Evolutionary conservation across 2,113 vertebrate genomes (phyloP).

Genomic region (Perca flavescens): DNA sequence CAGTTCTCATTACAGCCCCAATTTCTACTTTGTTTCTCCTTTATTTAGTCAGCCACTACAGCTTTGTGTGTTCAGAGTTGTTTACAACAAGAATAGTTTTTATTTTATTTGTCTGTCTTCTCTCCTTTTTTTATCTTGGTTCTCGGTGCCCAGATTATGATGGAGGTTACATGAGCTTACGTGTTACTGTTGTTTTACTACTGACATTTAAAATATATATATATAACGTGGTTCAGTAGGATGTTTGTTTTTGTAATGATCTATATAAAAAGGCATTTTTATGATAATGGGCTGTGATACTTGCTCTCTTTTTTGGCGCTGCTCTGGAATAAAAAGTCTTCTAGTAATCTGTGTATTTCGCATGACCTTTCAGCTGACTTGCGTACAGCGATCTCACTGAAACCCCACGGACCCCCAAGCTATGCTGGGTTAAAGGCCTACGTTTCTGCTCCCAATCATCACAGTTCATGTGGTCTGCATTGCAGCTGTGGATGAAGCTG

Average conservation of each 20-base stretch:
- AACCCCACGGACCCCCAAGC: not conserved
- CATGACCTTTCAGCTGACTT: not conserved
- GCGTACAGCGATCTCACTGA: not conserved
- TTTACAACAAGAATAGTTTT: not conserved
- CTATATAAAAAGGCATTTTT: slow-evolving; percentile 9
- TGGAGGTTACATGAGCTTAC: not conserved
- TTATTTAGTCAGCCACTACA: slow-evolving; percentile 35
- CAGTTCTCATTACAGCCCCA: slow-evolving; percentile 42
- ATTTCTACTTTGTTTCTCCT: slow-evolving; percentile 38
- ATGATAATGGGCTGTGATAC: not conserved
- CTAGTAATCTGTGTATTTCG: not conserved
- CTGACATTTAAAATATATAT: not conserved
- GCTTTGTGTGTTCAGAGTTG: slow-evolving; percentile 17
- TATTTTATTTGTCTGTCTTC: not conserved
- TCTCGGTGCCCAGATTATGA: not conserved
- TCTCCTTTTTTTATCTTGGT: not conserved
- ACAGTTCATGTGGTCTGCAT: not conserved
- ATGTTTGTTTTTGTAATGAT: slow-evolving; percentile 2
- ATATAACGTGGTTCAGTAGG: not conserved
- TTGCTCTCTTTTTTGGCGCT: not conserved
- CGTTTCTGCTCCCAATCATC: not conserved
- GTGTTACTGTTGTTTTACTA: not conserved
- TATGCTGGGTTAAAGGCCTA: not conserved
- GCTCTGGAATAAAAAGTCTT: not conserved
- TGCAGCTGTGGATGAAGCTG: not conserved